Evolutionary conservation across 2,888 invertebrate genomes (phyloP).

Genomic region (Catotricha subobsoleta): DNA sequence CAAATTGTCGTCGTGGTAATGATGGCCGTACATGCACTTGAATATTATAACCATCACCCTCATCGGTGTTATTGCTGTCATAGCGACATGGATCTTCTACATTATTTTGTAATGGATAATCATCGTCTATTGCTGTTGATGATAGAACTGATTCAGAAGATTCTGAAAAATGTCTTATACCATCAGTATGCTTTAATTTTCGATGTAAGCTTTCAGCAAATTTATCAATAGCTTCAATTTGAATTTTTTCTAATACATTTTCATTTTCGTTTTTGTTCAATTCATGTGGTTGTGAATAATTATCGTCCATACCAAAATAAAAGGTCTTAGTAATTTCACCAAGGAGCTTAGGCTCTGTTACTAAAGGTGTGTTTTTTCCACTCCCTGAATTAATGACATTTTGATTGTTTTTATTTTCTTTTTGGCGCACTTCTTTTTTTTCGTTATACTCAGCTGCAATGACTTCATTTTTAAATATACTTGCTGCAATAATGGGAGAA

Average conservation of each 20-base stretch:
- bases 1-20: constrained; percentile 56
- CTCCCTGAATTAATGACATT: no score
- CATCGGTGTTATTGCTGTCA: constrained; percentile 16
- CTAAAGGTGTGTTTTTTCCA: no score
- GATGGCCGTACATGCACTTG: constrained; percentile 58
- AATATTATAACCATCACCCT: constrained; percentile 43
- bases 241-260: constrained; percentile 11
- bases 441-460: no score
- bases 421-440: no score
- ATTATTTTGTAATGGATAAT: constrained; percentile 17
- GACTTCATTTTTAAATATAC: no score
- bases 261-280: constrained; percentile 10
- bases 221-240: constrained; percentile 20
- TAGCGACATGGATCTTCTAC: constrained; percentile 10
- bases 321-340: constrained; percentile 50
- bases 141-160: constrained; percentile 40
- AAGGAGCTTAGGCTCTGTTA: no score
- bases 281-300: constrained; percentile 22
- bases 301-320: constrained; percentile 63
- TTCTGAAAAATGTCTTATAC: no score
- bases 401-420: no score
- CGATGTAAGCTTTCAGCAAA: constrained; percentile 17
- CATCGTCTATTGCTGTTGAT: constrained; percentile 33
- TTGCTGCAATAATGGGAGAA: no score
- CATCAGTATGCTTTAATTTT: constrained; percentile 1